A percentile compares a stretch with the other conserved stretches of the same genome.
These are phyloP conservation scores for Choreutis nemorana DNA, from an alignment of 2,888 invertebrate genomes.

Conservation along the genomic window DNA sequence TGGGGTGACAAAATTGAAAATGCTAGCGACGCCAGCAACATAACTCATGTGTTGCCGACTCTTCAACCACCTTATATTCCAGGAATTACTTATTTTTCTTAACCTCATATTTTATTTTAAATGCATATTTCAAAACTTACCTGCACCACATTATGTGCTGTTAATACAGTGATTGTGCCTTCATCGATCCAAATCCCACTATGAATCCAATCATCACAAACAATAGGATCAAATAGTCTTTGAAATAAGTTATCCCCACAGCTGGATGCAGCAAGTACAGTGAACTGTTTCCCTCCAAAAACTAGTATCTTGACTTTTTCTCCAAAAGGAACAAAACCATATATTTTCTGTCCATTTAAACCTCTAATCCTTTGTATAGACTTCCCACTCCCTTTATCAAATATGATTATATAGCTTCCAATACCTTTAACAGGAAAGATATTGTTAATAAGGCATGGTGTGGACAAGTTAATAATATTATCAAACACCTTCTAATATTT, in stretches of 20 bases:
- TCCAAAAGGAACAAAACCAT: constrained; percentile 52
- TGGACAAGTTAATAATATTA: no score
- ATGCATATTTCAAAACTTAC: constrained; percentile 19
- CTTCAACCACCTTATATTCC: no score
- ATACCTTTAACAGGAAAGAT: constrained; percentile 46
- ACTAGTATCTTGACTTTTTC: constrained; percentile 37
- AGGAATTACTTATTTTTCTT: no score
- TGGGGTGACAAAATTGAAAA: no score
- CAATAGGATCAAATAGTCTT: constrained; percentile 21
- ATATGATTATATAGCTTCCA: constrained; percentile 51
- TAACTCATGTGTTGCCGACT: no score
- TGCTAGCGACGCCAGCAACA: no score
- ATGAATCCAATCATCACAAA: constrained; percentile 73
- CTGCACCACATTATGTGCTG: constrained; percentile 72
- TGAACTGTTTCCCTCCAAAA: constrained; percentile 67
- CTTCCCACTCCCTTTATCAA: constrained; percentile 18
- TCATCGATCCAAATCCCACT: constrained; percentile 58
- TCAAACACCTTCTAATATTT: no score
- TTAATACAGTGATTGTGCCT: constrained; percentile 60
- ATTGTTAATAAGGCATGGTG: no score
- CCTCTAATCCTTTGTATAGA: constrained; percentile 21
- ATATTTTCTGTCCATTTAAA: constrained; percentile 63
- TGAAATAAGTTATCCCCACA: not conserved
- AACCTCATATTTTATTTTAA: no score
- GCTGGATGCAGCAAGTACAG: constrained; percentile 17